Conservation (phyloP, 2,888 invertebrate species). For the Octodonta nipae region DNA sequence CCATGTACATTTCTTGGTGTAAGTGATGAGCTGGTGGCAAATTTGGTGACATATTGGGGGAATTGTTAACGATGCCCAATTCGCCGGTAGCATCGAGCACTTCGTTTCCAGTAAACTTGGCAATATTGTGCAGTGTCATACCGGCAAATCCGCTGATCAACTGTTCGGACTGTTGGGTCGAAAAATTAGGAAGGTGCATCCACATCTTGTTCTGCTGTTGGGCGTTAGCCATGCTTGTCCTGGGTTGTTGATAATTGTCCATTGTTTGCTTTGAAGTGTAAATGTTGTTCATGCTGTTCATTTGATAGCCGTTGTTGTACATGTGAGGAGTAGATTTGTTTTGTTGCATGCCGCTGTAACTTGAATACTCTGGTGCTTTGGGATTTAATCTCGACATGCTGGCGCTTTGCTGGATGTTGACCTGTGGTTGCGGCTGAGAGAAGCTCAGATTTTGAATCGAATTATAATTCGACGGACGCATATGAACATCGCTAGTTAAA, state of each 20-base stretch:
- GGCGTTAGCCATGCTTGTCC: constrained; percentile 10
- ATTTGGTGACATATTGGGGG: constrained; percentile 37
- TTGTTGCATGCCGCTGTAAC: constrained; percentile 32
- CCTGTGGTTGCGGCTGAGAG: constrained; percentile 26
- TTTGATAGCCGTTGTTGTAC: constrained; percentile 23
- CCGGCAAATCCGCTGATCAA: constrained; percentile 33
- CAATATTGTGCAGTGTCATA: constrained; percentile 30
- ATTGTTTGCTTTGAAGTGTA: constrained; percentile 15
- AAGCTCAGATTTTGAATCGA: constrained; percentile 27
- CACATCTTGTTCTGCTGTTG: constrained; percentile 19
- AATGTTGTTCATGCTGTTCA: constrained; percentile 20
- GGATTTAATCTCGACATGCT: constrained; percentile 56
- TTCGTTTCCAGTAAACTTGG: constrained; percentile 24
- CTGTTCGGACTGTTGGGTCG: constrained; percentile 26
- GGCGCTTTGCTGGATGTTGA: constrained; percentile 14
- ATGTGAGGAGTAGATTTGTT: constrained; percentile 18
- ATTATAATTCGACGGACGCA: constrained; percentile 29
- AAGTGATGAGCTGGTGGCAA: constrained; percentile 12
- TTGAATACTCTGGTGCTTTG: constrained; percentile 65
- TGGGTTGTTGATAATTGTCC: constrained; percentile 7
- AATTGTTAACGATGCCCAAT: constrained; percentile 36
- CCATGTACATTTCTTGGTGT: constrained; percentile 22
- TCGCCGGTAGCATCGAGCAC: constrained; percentile 35
- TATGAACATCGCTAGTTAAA: constrained; percentile 31
- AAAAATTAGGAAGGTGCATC: constrained; percentile 28